Evolutionary conservation across 2,113 vertebrate genomes (phyloP).

Genomic region (Phycodurus eques): DNA sequence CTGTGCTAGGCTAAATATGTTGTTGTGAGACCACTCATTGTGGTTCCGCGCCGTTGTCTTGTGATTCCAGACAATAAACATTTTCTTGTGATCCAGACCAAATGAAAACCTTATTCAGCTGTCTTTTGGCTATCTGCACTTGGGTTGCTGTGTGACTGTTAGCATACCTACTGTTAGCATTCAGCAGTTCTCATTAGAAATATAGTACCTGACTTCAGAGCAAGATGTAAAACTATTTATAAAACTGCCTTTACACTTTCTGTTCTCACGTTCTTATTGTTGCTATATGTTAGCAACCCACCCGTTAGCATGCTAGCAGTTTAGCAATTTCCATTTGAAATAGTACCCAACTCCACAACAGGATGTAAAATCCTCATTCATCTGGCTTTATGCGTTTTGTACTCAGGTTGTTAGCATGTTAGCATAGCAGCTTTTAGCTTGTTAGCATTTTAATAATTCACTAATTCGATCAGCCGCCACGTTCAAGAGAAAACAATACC

Average conservation of each 20-base stretch:
- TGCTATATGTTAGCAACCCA: no score
- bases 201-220: no score
- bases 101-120: not conserved
- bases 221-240: no score
- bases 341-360: no score
- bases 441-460: not conserved
- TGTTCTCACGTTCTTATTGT: no score
- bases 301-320: no score
- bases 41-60: not conserved
- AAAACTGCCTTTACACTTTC: no score
- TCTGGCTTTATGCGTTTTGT: not conserved
- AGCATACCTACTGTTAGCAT: not conserved
- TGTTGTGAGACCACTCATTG: not conserved
- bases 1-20: not conserved
- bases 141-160: not conserved
- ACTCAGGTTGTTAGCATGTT: not conserved
- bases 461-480: not conserved
- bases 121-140: not conserved
- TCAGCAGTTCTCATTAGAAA: no score
- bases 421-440: not conserved
- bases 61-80: not conserved
- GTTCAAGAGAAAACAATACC: not conserved
- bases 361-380: not conserved
- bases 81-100: not conserved
- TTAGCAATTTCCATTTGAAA: no score